Conservation (phyloP, 1,140 invertebrate species). For the Heliconius melpomene region DNA sequence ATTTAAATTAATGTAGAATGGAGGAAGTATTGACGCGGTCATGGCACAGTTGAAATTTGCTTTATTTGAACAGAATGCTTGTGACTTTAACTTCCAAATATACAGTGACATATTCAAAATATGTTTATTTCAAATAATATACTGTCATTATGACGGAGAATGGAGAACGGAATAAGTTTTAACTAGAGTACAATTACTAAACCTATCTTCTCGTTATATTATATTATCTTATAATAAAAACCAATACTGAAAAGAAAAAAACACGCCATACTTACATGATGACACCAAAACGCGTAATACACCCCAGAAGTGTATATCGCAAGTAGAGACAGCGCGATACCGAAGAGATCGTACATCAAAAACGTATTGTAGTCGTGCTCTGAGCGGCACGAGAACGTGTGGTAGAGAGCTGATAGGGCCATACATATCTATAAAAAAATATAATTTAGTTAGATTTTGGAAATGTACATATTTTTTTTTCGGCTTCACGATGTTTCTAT, state of each 20-base stretch:
- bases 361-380: constrained; percentile 93
- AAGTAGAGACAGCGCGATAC: constrained; percentile 94
- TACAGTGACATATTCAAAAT: too few species aligned
- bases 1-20: too few species aligned
- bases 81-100: too few species aligned
- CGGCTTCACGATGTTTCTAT: too few species aligned
- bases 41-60: too few species aligned
- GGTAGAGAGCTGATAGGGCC: constrained; percentile 95
- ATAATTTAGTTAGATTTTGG: neutral
- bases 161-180: too few species aligned
- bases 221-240: neutral
- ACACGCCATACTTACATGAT: constrained; percentile 86
- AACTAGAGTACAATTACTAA: too few species aligned
- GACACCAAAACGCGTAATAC: constrained; percentile 98
- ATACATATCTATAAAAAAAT: constrained; percentile 90
- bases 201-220: neutral
- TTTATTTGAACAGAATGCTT: too few species aligned
- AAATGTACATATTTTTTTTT: neutral
- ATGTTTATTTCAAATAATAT: too few species aligned
- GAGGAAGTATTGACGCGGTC: too few species aligned
- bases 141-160: too few species aligned
- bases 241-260: neutral
- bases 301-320: constrained; percentile 97
- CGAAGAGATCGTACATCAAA: constrained; percentile 95
- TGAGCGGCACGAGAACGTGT: constrained; percentile 96